Evolutionary conservation across 2,888 invertebrate genomes (phyloP), one percentile per base, ranked within the genome.

Genomic region (Dolichomitus sp.): DNA sequence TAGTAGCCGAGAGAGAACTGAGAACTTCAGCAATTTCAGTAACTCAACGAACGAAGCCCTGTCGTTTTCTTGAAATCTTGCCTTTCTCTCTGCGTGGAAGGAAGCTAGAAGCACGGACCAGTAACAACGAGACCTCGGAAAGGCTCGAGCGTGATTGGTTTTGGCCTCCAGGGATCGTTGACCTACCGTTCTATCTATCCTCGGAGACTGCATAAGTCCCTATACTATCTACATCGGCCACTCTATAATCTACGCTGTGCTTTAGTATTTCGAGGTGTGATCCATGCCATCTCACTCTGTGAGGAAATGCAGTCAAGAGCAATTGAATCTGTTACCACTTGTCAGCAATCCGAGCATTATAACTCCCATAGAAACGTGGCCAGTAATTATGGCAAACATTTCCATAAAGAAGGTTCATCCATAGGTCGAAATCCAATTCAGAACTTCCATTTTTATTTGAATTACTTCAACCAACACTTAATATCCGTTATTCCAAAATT

Each of bases 11-110:
- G 72, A 78, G 78, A 81, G 83, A 80, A 77, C 77, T 68, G 84
- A 87, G 37, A 37, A 87, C 85, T 87, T 88, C 73, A 83, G 86
- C 87, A 86, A 87, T 87, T 86, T 84, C 87, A 79, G 86, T 87
- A 88, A 88, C 87, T 88, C 86, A 87, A 80, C 84, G 72, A 63
- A 69, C 45, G 61, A 76, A 74, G 84, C 82, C 81, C 78, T 68
- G 80, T 65, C 81, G 72, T 84, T 86, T 86, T 85, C 85, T 87
- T 77, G 79, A 87, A 83, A 81, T 77, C 79, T 68, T 65, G 37
- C 9, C 54, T 54, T 54, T 54, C 66, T 40, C 79, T 73, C 70
- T 59, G 59, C 48, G 48, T 73, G 17, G 48, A 66, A 70, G 63
- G 40, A 57, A 68, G 72, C 52, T 54, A n/a, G 81, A 76, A 54